Percentiles rank a stretch among this genome's conserved stretches.
Evolutionary conservation across 2,113 vertebrate species (phyloP).

Genomic region (Megaleporinus macrocephalus): DNA sequence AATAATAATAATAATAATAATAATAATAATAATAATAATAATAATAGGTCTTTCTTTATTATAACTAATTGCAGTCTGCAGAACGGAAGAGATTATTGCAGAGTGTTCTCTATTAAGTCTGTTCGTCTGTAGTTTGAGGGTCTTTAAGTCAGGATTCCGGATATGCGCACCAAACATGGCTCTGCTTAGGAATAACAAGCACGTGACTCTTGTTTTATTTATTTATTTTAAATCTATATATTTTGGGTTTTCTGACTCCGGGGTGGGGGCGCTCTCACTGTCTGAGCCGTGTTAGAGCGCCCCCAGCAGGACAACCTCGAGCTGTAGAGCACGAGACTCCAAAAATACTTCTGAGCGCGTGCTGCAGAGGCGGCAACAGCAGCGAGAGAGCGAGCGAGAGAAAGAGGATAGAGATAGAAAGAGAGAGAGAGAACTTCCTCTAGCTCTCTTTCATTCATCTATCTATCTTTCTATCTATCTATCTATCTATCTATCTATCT

Average conservation of each 20-base stretch:
- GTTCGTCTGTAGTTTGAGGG: not conserved
- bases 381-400: not conserved
- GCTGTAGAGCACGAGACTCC: not conserved
- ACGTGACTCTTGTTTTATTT: conserved; percentile 36
- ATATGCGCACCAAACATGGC: conserved; percentile 43
- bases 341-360: not conserved
- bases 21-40: no score
- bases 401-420: no score
- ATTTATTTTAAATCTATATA: not conserved
- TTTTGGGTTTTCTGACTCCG: not conserved
- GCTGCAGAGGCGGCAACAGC: not conserved
- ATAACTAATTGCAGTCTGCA: no score
- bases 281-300: not conserved
- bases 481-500: not conserved
- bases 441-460: no score
- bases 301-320: not conserved
- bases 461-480: no score
- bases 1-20: not conserved
- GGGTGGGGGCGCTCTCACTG: not conserved
- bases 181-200: not conserved
- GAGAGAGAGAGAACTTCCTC: no score
- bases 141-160: conserved; percentile 25
- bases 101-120: no score
- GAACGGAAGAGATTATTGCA: no score
- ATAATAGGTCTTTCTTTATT: no score